phyloP scores from a whole-genome alignment of 2,113 vertebrate species.

The Sterrhoptilus dennistouni region DNA sequence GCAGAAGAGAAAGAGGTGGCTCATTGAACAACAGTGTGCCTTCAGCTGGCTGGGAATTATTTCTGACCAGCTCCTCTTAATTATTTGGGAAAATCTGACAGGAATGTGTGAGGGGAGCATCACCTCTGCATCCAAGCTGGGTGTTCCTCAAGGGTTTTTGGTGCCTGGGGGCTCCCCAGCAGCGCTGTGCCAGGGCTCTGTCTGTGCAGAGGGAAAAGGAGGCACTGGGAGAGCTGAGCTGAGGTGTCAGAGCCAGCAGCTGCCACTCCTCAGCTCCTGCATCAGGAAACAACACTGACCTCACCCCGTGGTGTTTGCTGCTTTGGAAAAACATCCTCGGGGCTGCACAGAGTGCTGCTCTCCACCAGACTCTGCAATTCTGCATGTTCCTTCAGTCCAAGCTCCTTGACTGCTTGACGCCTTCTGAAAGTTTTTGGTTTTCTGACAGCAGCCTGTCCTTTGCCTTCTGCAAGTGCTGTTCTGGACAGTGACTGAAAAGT shows the following conservation, averaged over 20 bases:
- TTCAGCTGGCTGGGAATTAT: background rate
- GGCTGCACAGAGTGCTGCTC: background rate
- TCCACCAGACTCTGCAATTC: background rate
- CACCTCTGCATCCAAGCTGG: accelerated
- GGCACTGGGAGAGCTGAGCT: background rate
- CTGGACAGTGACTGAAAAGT: background rate
- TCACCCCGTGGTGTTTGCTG: background rate
- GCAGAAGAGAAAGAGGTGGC: background rate
- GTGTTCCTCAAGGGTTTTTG: no score
- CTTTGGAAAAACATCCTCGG: background rate
- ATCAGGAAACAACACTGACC: conserved; percentile 15
- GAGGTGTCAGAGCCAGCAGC: background rate
- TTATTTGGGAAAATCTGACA: background rate
- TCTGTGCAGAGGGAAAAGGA: background rate
- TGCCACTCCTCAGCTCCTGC: background rate
- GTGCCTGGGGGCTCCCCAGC: background rate
- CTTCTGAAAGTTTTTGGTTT: background rate
- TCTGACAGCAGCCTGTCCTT: background rate
- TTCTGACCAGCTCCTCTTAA: background rate
- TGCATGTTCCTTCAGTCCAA: background rate
- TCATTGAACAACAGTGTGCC: accelerated
- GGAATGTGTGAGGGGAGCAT: background rate
- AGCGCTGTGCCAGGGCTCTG: background rate
- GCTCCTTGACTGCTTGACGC: background rate
- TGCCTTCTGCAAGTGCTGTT: background rate